Base-by-base conservation (phyloP, 2,888 invertebrate genomes). In the Beris morrisii region DNA sequence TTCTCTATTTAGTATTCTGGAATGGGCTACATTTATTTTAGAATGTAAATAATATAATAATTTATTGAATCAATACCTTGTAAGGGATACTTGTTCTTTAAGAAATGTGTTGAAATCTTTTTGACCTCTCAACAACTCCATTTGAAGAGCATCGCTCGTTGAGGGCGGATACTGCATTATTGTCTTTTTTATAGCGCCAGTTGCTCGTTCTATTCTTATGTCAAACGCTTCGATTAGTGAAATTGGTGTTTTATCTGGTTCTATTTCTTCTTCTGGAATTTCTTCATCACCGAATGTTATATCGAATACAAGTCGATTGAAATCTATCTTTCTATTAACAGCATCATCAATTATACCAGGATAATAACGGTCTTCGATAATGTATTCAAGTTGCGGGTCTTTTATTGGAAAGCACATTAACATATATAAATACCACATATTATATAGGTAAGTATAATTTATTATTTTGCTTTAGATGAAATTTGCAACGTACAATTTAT, bases 331-430 rank as follows among this genome's bases (percentile, higher is more conserved):
- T 63, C 53, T 53, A 63, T 69, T 64, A 3, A 69, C 32, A 6
- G 68, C 64, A 58, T 69, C 69, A 44, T 69, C 69, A 57, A 69
- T 53, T 13, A 67, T 38, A 2, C 68, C 69, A 4, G 69, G 69
- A 50, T 52, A 69, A 53, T 69, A 69, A n/a, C 30, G 43, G 22
- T 69, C 69, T 13, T 68, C 44, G 22, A 69, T 31, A 0, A 69
- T 15, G 43, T 57, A 56, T 15, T 67, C 56, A 31, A 50, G 32
- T 30, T 30, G 48, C 11, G 13, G 43, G 7, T n/a, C 28, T 22
- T 22, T 3, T 22, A 22, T 22, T 22, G 22, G 3, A 22, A 22
- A 22, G 1, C 22, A 22, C 22, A 22, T 22, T 22, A 2, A 22
- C 22, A 22, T 22, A 22, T 22, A 22, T 22, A 22, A 22, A 22